phyloP scores from a whole-genome alignment of 53 echinoderm and acorn worm genomes.

The Holothuria leucospilota region DNA sequence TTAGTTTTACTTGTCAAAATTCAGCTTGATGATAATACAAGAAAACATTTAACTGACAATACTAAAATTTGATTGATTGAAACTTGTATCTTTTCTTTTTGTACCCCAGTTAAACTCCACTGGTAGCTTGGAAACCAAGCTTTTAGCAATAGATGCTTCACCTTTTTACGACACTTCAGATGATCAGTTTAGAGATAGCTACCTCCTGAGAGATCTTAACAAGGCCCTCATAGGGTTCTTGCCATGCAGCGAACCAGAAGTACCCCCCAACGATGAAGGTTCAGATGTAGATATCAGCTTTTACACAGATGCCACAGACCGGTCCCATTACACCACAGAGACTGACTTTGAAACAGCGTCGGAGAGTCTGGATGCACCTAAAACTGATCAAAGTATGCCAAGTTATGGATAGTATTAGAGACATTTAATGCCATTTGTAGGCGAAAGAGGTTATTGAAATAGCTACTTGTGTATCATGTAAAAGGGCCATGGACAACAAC shows the following conservation, averaged over 20 bases:
- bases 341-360: conserved; percentile 90
- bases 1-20: no score
- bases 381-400: neutral
- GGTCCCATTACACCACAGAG: conserved; percentile 77
- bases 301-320: conserved; percentile 81
- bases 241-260: neutral
- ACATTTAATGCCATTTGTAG: no score
- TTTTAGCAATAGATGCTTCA: conserved; percentile 81
- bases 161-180: conserved; percentile 46
- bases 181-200: conserved; percentile 68
- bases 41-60: no score
- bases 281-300: conserved; percentile 59
- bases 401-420: no score
- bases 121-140: conserved; percentile 72
- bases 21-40: no score
- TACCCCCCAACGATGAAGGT: neutral
- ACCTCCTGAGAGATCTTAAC: conserved; percentile 79
- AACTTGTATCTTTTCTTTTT: no score
- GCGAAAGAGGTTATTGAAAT: no score
- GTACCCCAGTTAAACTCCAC: conserved; percentile 39
- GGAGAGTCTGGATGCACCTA: conserved; percentile 58
- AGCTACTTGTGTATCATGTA: no score
- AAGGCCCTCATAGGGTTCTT: conserved; percentile 85
- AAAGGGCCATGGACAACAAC: no score
- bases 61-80: no score